Conservation (phyloP, 2,113 vertebrate genomes). For the Tragelaphus strepsiceros region DNA sequence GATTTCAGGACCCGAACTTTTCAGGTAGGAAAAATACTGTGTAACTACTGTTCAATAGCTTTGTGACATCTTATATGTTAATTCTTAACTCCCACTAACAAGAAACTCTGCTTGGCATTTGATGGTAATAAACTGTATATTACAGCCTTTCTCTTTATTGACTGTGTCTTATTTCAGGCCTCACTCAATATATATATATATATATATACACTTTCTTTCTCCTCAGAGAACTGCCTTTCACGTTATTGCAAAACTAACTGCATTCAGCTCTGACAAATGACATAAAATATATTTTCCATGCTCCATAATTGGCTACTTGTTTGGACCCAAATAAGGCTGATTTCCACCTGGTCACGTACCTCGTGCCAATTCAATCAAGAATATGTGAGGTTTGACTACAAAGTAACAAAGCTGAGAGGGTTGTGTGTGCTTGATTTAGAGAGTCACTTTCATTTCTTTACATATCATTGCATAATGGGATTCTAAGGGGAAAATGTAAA, state of each 20-base stretch:
- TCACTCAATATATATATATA: neutral
- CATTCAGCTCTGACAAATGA: neutral
- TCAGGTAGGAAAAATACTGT: neutral
- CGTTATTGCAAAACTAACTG: neutral
- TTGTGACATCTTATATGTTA: neutral
- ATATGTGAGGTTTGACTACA: neutral
- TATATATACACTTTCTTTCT: neutral
- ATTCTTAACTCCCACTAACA: neutral
- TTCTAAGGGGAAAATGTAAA: constrained; percentile 28
- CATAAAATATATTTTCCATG: neutral
- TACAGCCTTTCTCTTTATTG: neutral
- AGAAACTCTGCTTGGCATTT: neutral
- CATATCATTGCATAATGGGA: neutral
- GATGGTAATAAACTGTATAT: neutral
- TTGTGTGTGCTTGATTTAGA: neutral
- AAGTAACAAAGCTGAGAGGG: neutral
- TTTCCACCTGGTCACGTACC: neutral
- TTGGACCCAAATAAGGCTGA: neutral
- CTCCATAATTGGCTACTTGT: neutral
- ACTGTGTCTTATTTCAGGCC: neutral
- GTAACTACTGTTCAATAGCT: neutral
- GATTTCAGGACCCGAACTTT: neutral
- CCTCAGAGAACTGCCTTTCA: neutral
- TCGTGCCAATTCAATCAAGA: neutral
- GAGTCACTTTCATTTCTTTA: neutral